Conservation (phyloP, 2,797 vertebrate genomes). For the Oreonectes daqikongensis region DNA sequence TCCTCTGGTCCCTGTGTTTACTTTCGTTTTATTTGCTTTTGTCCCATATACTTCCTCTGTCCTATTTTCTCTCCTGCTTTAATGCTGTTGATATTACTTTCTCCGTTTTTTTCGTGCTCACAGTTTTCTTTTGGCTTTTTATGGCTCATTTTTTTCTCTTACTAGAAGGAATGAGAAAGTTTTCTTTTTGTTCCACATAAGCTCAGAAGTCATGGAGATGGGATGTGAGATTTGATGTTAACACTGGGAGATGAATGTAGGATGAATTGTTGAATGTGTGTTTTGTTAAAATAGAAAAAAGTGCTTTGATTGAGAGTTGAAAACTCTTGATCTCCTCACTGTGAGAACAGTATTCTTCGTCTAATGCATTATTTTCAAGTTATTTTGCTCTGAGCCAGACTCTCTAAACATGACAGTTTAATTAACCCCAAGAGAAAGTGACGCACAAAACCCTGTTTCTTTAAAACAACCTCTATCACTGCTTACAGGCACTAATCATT, state of each 20-base stretch:
- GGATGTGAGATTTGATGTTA: conserved; percentile 18
- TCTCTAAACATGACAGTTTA: conserved; percentile 50
- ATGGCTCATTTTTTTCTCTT: conserved; percentile 7
- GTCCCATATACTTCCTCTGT: conserved; percentile 50
- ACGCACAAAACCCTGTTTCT: conserved; percentile 63
- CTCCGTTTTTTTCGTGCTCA: neutral
- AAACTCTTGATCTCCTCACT: conserved; percentile 24
- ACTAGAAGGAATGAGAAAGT: conserved; percentile 2
- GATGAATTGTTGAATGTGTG: conserved; percentile 32
- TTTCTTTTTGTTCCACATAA: conserved; percentile 52
- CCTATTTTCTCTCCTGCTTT: conserved; percentile 60
- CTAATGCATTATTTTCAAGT: neutral
- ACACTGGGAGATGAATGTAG: conserved; percentile 37
- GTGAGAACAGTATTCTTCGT: no score
- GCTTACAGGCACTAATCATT: neutral
- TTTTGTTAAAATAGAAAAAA: conserved; percentile 27
- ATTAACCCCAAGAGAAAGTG: conserved; percentile 69
- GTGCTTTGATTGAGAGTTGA: conserved; percentile 27
- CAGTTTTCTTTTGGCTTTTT: neutral
- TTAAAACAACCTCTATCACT: conserved; percentile 41
- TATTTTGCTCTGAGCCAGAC: neutral
- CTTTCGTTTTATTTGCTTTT: conserved; percentile 31
- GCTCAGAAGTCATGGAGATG: conserved; percentile 16
- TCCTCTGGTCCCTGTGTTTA: conserved; percentile 59
- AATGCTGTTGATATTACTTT: conserved; percentile 20